Conservation (phyloP, 1,140 invertebrate species). For the Euwallacea similis region DNA sequence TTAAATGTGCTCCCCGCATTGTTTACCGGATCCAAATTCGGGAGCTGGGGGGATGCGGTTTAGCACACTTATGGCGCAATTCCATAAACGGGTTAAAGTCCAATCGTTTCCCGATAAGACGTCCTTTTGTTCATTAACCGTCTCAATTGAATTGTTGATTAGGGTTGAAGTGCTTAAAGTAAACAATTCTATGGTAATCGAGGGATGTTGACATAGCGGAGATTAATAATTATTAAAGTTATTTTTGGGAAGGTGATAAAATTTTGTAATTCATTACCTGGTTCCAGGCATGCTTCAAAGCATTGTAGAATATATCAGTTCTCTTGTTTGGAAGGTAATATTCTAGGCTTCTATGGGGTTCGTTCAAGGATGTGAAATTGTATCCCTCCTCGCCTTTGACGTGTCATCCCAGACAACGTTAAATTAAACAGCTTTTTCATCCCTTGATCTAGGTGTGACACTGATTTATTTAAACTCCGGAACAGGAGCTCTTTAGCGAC, state of each 20-base stretch:
- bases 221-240: too few species aligned
- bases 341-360: too few species aligned
- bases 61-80: constrained; percentile 12
- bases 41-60: constrained; percentile 6
- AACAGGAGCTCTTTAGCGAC: not conserved
- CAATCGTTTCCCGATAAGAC: constrained; percentile 27
- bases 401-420: too few species aligned
- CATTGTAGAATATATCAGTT: too few species aligned
- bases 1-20: constrained; percentile 18
- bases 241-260: too few species aligned
- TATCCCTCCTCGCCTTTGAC: too few species aligned
- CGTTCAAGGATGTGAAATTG: too few species aligned
- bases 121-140: constrained; percentile 18
- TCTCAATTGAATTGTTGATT: constrained; percentile 15
- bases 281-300: too few species aligned
- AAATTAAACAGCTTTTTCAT: too few species aligned
- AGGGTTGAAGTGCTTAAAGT: constrained; percentile 8
- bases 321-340: too few species aligned
- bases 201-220: not conserved
- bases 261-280: too few species aligned
- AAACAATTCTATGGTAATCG: constrained; percentile 9
- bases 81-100: constrained; percentile 18
- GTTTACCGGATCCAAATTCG: constrained; percentile 22
- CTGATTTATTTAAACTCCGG: constrained; percentile 7
- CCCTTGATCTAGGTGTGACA: not conserved